A percentile compares a stretch with the other conserved stretches of the same genome.
Evolutionary conservation across 2,797 vertebrate genomes (phyloP).

Genomic region (Phoxinus dragarum): DNA sequence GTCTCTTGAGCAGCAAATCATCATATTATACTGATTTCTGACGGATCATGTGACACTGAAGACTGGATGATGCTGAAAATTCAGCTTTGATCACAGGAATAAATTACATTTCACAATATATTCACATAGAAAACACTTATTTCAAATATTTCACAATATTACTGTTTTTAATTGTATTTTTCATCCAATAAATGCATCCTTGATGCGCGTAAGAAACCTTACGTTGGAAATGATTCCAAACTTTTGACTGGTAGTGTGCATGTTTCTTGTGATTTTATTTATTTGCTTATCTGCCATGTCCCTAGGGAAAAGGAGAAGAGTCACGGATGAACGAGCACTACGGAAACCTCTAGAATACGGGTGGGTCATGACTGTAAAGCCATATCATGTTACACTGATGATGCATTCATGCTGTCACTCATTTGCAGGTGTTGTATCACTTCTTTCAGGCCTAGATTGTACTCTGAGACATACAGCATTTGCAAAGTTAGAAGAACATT

Average conservation of each 20-base stretch:
- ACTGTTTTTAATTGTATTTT: not conserved
- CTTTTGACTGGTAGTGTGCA: not conserved
- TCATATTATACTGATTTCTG: too few relatives aligned
- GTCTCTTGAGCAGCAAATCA: too few relatives aligned
- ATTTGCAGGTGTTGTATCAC: not conserved
- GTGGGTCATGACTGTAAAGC: slow-evolving; percentile 72
- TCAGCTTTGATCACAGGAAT: too few relatives aligned
- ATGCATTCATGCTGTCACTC: not conserved
- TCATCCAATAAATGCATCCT: not conserved
- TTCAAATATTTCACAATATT: not conserved
- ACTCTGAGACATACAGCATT: too few relatives aligned
- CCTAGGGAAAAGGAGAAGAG: slow-evolving; percentile 83
- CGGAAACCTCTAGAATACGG: slow-evolving; percentile 89
- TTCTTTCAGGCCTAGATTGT: not conserved
- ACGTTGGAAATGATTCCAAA: too few relatives aligned
- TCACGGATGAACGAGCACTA: slow-evolving; percentile 88
- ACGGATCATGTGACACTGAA: too few relatives aligned
- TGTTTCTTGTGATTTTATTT: not conserved
- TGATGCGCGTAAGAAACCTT: not conserved
- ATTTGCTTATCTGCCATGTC: not conserved
- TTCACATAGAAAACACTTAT: not conserved
- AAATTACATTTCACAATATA: not conserved
- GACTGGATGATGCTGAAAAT: too few relatives aligned
- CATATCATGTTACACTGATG: not conserved
- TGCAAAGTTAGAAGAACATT: too few relatives aligned